Conservation (phyloP, 2,113 vertebrate species). For the Herpailurus yagouaroundi region DNA sequence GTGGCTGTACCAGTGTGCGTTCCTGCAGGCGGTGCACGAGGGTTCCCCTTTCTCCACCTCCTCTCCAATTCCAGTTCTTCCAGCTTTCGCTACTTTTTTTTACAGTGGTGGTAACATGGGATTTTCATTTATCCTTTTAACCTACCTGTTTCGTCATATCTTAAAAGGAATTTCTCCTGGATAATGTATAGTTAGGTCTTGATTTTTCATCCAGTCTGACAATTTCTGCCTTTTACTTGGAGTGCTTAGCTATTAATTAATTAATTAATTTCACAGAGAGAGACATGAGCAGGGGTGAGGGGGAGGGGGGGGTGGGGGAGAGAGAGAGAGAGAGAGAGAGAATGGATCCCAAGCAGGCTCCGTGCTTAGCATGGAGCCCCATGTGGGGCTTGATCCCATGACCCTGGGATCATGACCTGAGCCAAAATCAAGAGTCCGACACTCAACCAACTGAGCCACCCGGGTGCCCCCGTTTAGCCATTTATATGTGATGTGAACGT, state of each 20-base stretch:
- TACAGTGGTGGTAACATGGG: background rate
- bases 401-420: no score
- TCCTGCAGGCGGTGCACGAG: background rate
- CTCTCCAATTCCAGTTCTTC: background rate
- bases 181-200: background rate
- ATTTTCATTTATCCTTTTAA: background rate
- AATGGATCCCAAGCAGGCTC: no score
- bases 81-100: background rate
- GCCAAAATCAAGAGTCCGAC: no score
- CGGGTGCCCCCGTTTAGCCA: background rate
- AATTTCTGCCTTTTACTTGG: slow-evolving; percentile 10
- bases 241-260: no score
- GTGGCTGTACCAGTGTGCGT: background rate
- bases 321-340: no score
- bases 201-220: background rate
- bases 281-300: no score
- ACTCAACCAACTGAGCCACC: no score
- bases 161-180: background rate
- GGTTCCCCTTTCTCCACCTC: background rate
- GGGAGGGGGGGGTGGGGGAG: no score
- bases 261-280: no score
- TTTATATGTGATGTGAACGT: background rate
- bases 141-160: background rate
- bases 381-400: no score
- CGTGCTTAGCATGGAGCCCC: no score